Conservation (phyloP, 2,888 invertebrate species). For the Carpatolechia fugitivella region DNA sequence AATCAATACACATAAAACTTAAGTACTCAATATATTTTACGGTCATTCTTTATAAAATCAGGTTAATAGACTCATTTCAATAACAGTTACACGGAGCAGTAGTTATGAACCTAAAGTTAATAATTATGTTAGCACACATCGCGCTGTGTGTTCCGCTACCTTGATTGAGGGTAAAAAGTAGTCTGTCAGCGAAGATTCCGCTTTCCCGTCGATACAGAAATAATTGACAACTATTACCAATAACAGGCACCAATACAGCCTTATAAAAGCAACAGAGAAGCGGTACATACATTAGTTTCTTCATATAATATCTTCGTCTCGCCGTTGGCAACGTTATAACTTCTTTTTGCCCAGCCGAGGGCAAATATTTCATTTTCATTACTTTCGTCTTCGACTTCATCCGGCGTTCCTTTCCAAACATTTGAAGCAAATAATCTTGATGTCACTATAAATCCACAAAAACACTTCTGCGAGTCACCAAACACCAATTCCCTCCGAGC, state of each 20-base stretch:
- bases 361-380: conserved; percentile 81
- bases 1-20: no score
- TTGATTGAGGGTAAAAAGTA: conserved; percentile 6
- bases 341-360: conserved; percentile 79
- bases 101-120: no score
- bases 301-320: conserved; percentile 80
- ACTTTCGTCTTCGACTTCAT: conserved; percentile 68
- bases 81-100: no score
- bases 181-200: conserved; percentile 4
- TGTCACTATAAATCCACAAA: conserved; percentile 8
- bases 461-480: conserved; percentile 3
- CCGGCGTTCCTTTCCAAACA: conserved; percentile 46
- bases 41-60: no score
- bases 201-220: conserved; percentile 2
- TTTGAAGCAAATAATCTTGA: conserved; percentile 11
- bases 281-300: conserved; percentile 79
- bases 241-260: background rate
- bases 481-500: conserved; percentile 4
- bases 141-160: conserved; percentile 7
- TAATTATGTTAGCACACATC: no score
- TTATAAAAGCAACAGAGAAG: conserved; percentile 20
- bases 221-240: conserved; percentile 16
- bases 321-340: conserved; percentile 80
- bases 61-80: no score
- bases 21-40: no score